Percentiles rank a stretch among this genome's conserved stretches.
These are phyloP conservation scores for Microcebus ravelobensis DNA, from an alignment of 2,113 vertebrate species.

Conservation along the genomic window DNA sequence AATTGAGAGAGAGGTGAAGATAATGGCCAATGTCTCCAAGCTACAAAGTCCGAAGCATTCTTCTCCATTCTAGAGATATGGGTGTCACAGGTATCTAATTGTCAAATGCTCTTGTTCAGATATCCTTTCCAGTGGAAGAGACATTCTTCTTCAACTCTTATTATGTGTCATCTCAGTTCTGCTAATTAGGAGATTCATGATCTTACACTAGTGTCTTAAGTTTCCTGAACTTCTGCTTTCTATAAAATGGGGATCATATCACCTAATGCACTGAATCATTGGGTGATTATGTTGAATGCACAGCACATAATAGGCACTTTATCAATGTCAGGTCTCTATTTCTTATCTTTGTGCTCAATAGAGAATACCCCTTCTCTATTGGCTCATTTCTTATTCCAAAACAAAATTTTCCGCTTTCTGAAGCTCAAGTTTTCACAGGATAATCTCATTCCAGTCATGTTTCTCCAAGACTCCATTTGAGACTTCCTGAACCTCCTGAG, in stretches of 20 bases:
- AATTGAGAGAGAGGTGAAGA: neutral
- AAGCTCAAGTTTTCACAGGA: neutral
- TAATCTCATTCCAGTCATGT: neutral
- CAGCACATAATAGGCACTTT: neutral
- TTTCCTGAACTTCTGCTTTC: neutral
- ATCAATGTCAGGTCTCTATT: neutral
- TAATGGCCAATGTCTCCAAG: neutral
- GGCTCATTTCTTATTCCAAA: conserved; percentile 19
- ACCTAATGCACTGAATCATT: neutral
- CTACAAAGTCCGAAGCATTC: neutral
- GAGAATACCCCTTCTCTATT: neutral
- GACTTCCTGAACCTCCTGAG: neutral
- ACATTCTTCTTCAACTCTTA: neutral
- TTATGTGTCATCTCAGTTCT: neutral
- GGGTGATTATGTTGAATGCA: neutral
- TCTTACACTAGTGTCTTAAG: neutral
- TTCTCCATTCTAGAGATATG: neutral
- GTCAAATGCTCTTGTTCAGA: neutral
- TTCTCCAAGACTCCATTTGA: conserved; percentile 3
- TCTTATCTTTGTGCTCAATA: neutral
- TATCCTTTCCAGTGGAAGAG: neutral
- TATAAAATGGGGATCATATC: neutral
- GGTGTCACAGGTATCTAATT: neutral
- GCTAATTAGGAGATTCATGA: neutral
- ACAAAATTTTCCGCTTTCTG: neutral